Base-by-base conservation (phyloP, 2,797 vertebrate species). In the Nannoperca australis region DNA sequence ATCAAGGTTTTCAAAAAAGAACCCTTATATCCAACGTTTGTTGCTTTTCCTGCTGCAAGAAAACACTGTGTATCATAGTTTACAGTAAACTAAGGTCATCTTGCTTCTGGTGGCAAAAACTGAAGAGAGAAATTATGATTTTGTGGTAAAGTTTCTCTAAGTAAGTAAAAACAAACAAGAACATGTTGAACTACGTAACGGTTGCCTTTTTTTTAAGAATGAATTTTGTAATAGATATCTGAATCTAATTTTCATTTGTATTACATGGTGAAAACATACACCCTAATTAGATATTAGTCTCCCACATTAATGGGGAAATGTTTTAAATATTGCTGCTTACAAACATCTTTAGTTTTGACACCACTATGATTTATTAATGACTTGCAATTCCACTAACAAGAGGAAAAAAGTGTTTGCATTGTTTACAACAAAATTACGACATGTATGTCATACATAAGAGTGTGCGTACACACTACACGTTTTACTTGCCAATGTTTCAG, bases 31-130 rank as follows among this genome's bases (percentile, higher is more conserved):
- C 53, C 53, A 22, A 27, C 32, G 40, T 30, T 75, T 70, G 7
- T 73, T 69, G 27, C 38, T 38, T 61, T 60, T 38, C 6, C 58
- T 27, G 60, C 47, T 70, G 38, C 34, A 65, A 49, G 45, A 53
- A 59, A 11, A 66, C 20, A 45, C 11, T 34, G 36, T 70, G 65
- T 17, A 15, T 22, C 10, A 9, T 9, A 54, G 67, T 70, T 79
- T 49, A 60, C 44, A 70, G 13, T 40, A 36, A 69, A 73, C 63
- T 51, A 60, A 73, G 40, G 47, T 69, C 7, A 71, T 53, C n/a
- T 32, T 73, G 42, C 69, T 64, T 58, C 60, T 63, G 56, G 55
- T 59, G 44, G 59, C 20, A 67, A 62, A 75, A 58, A 32, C 13
- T 0, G 36, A 47, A 34, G 24, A 64, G 4, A 64, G 64, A 13